Percentiles rank a stretch among this genome's conserved stretches.
These are phyloP conservation scores for Leucophenga montana DNA, from an alignment of 2,888 invertebrate genomes.

Conservation along the genomic window DNA sequence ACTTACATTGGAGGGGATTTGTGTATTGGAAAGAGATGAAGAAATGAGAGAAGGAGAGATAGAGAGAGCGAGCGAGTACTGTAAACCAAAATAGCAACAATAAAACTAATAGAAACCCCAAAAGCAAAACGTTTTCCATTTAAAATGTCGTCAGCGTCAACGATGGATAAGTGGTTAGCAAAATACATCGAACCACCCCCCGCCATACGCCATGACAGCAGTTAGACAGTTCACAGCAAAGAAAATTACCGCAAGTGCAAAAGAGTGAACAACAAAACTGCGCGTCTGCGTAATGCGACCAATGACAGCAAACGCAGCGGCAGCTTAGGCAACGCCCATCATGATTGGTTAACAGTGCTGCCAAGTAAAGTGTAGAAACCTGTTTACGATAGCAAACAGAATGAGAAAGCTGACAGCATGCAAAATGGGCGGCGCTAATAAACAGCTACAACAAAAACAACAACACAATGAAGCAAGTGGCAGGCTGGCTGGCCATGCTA, in stretches of 20 bases:
- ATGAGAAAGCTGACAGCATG: background rate
- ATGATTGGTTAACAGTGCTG: constrained; percentile 56
- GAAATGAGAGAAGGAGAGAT: constrained; percentile 7
- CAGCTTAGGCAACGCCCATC: constrained; percentile 48
- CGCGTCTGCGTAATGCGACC: constrained; percentile 40
- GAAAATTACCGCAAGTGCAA: constrained; percentile 15
- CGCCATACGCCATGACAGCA: constrained; percentile 28
- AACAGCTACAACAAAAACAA: constrained; percentile 9
- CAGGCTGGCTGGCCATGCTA: constrained; percentile 45
- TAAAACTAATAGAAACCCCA: constrained; percentile 65
- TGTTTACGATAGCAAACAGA: constrained; percentile 41
- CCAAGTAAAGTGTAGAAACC: constrained; percentile 56
- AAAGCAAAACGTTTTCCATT: constrained; percentile 71
- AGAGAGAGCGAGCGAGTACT: constrained; percentile 41
- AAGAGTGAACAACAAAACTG: constrained; percentile 34
- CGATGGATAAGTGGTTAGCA: constrained; percentile 36
- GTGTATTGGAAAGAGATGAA: constrained; percentile 25
- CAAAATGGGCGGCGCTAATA: constrained; percentile 36
- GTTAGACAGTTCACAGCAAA: constrained; percentile 24
- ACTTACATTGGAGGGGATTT: background rate
- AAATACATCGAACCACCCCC: background rate
- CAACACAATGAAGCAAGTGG: constrained; percentile 20
- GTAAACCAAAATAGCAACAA: constrained; percentile 63
- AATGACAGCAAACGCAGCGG: constrained; percentile 44
- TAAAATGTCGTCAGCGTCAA: constrained; percentile 68